These are phyloP conservation scores for Yoshiicerus persimilis DNA, from an alignment of 1,140 invertebrate genomes.

Conservation along the genomic window DNA sequence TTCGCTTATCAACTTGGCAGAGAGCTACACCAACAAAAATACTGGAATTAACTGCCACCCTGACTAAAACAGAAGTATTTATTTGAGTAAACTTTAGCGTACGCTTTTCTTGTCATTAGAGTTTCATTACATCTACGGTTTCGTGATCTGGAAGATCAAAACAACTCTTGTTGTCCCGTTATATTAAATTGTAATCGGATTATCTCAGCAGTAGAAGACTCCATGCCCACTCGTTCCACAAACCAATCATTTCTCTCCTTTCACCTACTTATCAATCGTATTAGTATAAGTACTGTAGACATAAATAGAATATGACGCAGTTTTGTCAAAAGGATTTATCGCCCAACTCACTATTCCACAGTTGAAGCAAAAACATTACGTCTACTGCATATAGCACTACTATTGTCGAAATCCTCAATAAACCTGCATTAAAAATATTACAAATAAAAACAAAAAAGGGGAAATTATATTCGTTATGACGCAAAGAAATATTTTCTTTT, in stretches of 20 bases:
- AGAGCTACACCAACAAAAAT: background rate
- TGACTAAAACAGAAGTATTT: background rate
- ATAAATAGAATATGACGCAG: background rate
- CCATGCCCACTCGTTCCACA: background rate
- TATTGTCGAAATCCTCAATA: too few relatives aligned
- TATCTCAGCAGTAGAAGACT: background rate
- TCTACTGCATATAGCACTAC: too few relatives aligned
- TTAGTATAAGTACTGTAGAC: background rate
- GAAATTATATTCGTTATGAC: too few relatives aligned
- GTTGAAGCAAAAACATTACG: too few relatives aligned
- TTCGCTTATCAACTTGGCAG: background rate
- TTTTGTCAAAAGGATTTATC: too few relatives aligned
- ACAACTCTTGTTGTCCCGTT: background rate
- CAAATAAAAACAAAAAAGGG: too few relatives aligned
- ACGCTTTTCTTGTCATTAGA: background rate
- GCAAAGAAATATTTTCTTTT: too few relatives aligned
- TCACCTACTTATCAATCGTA: background rate
- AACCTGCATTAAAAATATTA: too few relatives aligned
- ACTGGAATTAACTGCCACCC: background rate
- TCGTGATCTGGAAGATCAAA: background rate
- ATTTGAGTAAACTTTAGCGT: background rate
- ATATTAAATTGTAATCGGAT: background rate
- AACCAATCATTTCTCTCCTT: background rate
- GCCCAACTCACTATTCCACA: too few relatives aligned
- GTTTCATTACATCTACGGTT: background rate